Percentiles rank a stretch among this genome's conserved stretches.
Conservation (phyloP, 2,888 invertebrate species). For the Drosophila formosana region DNA sequence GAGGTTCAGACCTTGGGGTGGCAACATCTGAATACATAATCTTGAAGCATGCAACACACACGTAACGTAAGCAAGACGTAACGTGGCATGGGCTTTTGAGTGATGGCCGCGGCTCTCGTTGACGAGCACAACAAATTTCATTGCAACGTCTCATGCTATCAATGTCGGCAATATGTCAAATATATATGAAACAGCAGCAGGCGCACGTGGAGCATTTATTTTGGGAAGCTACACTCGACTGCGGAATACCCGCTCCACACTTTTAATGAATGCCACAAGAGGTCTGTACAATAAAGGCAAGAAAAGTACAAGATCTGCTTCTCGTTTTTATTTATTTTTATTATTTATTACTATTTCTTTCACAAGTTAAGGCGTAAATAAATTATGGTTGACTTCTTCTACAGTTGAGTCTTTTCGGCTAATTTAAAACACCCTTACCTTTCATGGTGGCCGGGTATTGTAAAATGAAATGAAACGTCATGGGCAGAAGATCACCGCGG, state of each 20-base stretch:
- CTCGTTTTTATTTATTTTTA: no score
- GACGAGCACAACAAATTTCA: constrained; percentile 80
- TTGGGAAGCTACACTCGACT: neutral
- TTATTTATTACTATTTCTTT: no score
- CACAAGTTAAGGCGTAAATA: no score
- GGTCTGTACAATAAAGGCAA: no score
- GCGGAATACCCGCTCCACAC: neutral
- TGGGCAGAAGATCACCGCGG: constrained; percentile 40
- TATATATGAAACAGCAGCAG: constrained; percentile 43
- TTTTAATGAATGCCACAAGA: neutral
- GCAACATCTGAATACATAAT: constrained; percentile 27
- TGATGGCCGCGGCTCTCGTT: constrained; percentile 67
- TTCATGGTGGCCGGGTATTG: neutral
- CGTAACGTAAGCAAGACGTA: constrained; percentile 12
- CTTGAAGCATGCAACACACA: constrained; percentile 17
- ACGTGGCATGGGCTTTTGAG: constrained; percentile 47
- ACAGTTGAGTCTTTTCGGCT: no score
- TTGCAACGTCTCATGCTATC: constrained; percentile 77
- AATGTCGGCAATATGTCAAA: constrained; percentile 77
- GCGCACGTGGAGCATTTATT: constrained; percentile 34
- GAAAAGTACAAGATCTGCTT: no score
- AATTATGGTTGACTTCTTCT: no score
- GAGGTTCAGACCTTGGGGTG: constrained; percentile 20
- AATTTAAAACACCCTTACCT: neutral
- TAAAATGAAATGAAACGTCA: constrained; percentile 35